Conservation (phyloP, 2,888 invertebrate species). For the Chelonus formosanus region DNA sequence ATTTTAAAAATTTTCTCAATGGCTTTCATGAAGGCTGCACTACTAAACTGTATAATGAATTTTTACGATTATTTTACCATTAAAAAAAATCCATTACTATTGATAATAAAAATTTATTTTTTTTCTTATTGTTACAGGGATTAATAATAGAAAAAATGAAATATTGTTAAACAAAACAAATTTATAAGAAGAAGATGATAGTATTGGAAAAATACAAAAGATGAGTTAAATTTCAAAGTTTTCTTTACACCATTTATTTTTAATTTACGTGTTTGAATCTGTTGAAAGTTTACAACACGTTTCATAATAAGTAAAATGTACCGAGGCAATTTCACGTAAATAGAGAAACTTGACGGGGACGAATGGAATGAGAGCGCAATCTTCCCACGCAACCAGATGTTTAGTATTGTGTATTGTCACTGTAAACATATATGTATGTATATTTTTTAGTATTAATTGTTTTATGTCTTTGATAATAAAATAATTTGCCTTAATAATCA, state of each 20-base stretch:
- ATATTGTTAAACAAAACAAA: no score
- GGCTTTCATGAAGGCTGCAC: no score
- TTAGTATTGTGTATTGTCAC: constrained; percentile 28
- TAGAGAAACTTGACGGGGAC: constrained; percentile 43
- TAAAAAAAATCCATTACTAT: no score
- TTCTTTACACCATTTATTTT: constrained; percentile 29
- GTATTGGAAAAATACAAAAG: constrained; percentile 10
- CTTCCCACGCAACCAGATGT: constrained; percentile 59
- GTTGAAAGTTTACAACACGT: constrained; percentile 29
- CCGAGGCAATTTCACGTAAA: constrained; percentile 46
- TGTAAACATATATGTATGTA: constrained; percentile 2
- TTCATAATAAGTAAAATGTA: constrained; percentile 41
- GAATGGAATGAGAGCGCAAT: constrained; percentile 55
- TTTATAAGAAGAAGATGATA: no score
- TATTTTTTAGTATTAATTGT: neutral
- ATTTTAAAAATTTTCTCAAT: no score
- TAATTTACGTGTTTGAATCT: constrained; percentile 41
- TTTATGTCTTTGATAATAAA: no score
- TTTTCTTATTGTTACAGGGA: no score
- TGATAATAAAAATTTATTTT: no score
- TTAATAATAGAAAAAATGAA: no score
- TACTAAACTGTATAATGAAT: no score
- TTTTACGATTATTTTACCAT: no score
- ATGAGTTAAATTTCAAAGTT: constrained; percentile 35
- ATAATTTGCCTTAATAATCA: no score